phyloP scores from a whole-genome alignment of 2,113 vertebrate genomes.

The Malurus alboscapulatus region DNA sequence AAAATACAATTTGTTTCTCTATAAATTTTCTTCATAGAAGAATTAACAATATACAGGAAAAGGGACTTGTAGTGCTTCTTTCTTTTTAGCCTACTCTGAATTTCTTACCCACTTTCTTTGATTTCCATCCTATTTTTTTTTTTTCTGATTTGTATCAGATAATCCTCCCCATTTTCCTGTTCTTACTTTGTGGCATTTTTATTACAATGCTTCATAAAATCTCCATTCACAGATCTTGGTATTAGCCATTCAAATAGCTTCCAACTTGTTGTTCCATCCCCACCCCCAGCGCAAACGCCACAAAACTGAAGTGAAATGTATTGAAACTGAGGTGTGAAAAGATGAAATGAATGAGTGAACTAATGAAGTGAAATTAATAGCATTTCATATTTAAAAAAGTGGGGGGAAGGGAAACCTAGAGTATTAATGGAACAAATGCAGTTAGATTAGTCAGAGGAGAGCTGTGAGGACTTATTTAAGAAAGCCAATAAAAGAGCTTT shows the following conservation, averaged over 20 bases:
- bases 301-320: neutral
- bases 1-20: neutral
- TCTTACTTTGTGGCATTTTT: neutral
- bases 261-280: accelerated
- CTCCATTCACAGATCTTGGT: neutral
- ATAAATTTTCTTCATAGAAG: neutral
- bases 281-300: neutral
- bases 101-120: neutral
- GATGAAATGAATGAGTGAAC: neutral
- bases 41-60: neutral
- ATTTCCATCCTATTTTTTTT: neutral
- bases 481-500: neutral
- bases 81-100: neutral
- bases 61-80: neutral
- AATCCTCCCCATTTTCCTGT: neutral
- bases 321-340: neutral
- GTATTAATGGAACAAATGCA: neutral
- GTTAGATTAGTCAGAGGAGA: neutral
- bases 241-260: neutral
- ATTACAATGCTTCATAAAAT: neutral
- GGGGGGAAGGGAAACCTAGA: accelerated
- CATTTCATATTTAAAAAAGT: neutral
- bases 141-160: neutral
- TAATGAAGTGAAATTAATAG: neutral
- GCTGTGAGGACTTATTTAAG: neutral